phyloP scores from a whole-genome alignment of 2,797 vertebrate genomes.

The Chrosomus eos region DNA sequence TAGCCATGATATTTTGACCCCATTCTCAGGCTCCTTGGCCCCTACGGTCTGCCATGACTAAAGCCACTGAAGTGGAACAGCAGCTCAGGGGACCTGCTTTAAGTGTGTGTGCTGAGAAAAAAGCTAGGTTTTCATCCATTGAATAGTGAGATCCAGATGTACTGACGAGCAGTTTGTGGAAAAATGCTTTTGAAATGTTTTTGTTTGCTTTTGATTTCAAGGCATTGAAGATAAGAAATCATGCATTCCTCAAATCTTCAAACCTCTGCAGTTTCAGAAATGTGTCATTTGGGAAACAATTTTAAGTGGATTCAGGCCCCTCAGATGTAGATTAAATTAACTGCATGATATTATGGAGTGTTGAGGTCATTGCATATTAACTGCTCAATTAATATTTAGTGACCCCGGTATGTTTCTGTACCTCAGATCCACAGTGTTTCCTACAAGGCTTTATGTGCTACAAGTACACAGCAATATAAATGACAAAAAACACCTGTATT shows the following conservation, averaged over 20 bases:
- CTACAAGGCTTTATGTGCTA: neutral
- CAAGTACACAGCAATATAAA: constrained; percentile 7
- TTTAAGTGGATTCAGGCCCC: neutral
- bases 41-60: neutral
- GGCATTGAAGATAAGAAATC: neutral
- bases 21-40: constrained; percentile 27
- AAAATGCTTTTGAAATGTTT: neutral
- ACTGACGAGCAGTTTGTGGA: neutral
- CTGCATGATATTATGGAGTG: neutral
- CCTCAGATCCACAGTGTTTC: constrained; percentile 17
- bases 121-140: neutral
- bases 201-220: neutral
- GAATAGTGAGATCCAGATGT: neutral
- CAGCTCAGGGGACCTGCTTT: constrained; percentile 22
- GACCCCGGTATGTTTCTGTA: neutral
- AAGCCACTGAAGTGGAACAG: constrained; percentile 38
- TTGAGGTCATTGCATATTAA: constrained; percentile 9
- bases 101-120: constrained; percentile 17
- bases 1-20: constrained; percentile 43
- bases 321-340: neutral
- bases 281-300: neutral
- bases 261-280: neutral
- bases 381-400: neutral
- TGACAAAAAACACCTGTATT: constrained; percentile 26
- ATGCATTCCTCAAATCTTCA: neutral